Evolutionary conservation across 1,140 invertebrate genomes (phyloP).

Genomic region (Rhopalosiphum padi): DNA sequence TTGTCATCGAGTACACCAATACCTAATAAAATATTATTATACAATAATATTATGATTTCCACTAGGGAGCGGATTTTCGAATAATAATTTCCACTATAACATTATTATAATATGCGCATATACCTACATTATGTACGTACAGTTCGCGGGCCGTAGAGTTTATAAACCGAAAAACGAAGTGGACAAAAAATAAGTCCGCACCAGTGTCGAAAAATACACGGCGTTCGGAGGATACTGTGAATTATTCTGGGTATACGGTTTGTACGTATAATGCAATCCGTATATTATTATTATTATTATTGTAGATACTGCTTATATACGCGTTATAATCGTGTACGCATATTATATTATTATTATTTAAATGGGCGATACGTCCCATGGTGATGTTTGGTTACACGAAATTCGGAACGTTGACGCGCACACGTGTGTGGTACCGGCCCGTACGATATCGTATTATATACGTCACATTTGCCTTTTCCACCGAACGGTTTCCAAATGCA

Average conservation of each 20-base stretch:
- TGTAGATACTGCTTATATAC: too few relatives aligned
- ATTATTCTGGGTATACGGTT: background rate
- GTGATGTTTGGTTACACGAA: background rate
- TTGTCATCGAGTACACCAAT: slow-evolving; percentile 32
- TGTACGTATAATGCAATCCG: background rate
- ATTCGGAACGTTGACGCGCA: background rate
- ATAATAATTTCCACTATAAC: background rate
- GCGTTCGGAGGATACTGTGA: background rate
- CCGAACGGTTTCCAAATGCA: background rate
- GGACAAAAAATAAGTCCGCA: background rate
- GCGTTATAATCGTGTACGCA: too few relatives aligned
- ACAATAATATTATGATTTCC: background rate
- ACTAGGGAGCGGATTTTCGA: background rate
- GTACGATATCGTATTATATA: background rate
- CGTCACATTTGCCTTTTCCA: background rate
- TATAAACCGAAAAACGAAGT: background rate
- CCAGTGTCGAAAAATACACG: background rate
- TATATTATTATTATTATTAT: too few relatives aligned
- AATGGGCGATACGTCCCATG: background rate
- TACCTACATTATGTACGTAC: too few relatives aligned
- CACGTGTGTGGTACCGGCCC: background rate
- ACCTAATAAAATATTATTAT: background rate
- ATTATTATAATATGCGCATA: background rate
- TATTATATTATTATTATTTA: background rate
- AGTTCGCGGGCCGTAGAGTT: background rate